Evolutionary conservation across 37 sponge, comb jelly and placozoan species (phyloP), one percentile per base, ranked within the genome.

Genomic region (Aplysina aerophoba): DNA sequence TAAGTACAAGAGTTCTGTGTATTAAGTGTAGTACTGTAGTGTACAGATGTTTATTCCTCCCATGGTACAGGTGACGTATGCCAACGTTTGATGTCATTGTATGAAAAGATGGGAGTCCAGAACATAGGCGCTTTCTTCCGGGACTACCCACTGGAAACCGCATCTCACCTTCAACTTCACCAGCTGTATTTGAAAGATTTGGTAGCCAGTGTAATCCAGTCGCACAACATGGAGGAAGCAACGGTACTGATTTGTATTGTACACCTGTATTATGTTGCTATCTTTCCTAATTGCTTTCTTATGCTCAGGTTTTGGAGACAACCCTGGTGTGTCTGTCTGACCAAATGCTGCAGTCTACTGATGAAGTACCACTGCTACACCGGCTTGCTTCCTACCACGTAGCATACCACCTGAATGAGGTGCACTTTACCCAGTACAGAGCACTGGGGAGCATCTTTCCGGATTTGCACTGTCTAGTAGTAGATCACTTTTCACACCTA

Each of bases 341-440:
- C 2, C 64, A 62, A 13, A 4, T 62, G 28, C 11, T 62, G 2
- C 35, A 28, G 28, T 28, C 28, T 11, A 28, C 4, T 62, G 64
- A 62, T 13, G 64, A 35, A 71, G 20, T 19, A 17, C 4, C 73
- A 28, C 21, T 75, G 15, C 40, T 75, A 19, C 54, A 40, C 15
- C 44, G 41, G 3, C n/a, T 75, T 39, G 37, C 41, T 2, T 75
- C 78, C 17, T 50, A 53, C 25, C 78, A 75, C 41, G 78, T 75
- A 4, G 54, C 53, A 8, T 75, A 53, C 53, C 53, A 75, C 14
- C 40, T 19, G 21, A 75, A 24, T 41, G n/a, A 41, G 24, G 15
- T 50, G 21, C 78, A 75, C 38, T 75, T 36, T 41, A 12, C 19
- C 11, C 44, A 75, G 24, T 75, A 75, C 53, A 75, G 78, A 75